A percentile compares a stretch with the other conserved stretches of the same genome.
phyloP scores from a whole-genome alignment of 2,888 invertebrate genomes.

The Acleris emargana region DNA sequence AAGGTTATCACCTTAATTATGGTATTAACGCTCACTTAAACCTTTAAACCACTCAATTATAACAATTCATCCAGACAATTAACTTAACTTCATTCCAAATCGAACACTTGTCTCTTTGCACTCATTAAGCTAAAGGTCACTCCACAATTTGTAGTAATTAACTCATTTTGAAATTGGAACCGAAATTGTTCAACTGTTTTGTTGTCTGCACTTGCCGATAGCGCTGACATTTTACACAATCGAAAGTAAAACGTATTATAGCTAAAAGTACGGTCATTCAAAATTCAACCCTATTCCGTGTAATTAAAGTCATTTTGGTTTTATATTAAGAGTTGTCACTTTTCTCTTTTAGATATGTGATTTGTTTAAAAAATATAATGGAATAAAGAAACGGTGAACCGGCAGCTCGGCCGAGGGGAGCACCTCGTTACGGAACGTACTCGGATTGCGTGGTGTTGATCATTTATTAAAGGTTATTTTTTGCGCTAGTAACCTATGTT shows the following conservation, averaged over 20 bases:
- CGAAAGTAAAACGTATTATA: too few relatives aligned
- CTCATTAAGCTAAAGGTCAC: constrained; percentile 50
- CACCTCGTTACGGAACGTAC: constrained; percentile 64
- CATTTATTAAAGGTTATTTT: constrained; percentile 35
- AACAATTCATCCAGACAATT: background rate
- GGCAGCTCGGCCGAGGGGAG: constrained; percentile 63
- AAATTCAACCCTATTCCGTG: too few relatives aligned
- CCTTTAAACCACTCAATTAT: background rate
- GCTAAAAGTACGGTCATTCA: too few relatives aligned
- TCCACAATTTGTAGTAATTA: constrained; percentile 52
- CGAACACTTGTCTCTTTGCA: constrained; percentile 38
- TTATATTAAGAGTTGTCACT: too few relatives aligned
- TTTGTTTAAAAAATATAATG: constrained; percentile 75
- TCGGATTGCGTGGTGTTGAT: constrained; percentile 51
- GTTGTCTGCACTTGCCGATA: constrained; percentile 61
- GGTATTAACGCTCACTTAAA: too few relatives aligned
- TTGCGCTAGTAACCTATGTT: background rate
- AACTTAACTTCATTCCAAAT: constrained; percentile 1
- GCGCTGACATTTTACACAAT: constrained; percentile 60
- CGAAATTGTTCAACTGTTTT: constrained; percentile 53
- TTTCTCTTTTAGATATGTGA: constrained; percentile 34
- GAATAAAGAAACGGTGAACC: constrained; percentile 83
- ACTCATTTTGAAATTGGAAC: constrained; percentile 51
- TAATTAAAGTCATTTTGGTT: too few relatives aligned
- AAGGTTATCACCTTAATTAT: too few relatives aligned